Evolutionary conservation across 2,797 vertebrate genomes (phyloP).

Genomic region (Alosa sapidissima): DNA sequence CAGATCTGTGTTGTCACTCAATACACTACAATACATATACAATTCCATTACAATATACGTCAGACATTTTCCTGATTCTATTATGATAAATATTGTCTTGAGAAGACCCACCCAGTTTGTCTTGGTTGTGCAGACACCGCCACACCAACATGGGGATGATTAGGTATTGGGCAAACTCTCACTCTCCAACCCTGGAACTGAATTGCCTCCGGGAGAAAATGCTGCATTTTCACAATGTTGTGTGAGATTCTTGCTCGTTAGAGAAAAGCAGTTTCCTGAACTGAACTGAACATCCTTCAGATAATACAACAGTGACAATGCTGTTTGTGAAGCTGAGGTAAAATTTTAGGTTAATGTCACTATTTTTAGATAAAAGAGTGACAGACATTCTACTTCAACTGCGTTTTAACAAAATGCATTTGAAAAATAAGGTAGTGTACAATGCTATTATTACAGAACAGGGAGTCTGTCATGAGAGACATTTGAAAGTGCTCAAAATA

Average conservation of each 20-base stretch:
- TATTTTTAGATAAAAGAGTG: background rate
- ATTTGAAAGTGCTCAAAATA: slow-evolving; percentile 24
- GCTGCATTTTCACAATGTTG: background rate
- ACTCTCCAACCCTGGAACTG: background rate
- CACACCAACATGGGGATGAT: background rate
- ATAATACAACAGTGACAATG: background rate
- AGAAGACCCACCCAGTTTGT: background rate
- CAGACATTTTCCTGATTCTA: background rate
- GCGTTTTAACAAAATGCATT: background rate
- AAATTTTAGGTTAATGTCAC: background rate
- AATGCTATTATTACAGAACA: background rate
- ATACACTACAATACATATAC: no score
- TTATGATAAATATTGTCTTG: background rate
- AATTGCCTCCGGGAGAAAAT: background rate
- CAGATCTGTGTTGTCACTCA: no score
- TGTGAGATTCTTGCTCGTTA: background rate
- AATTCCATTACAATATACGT: background rate
- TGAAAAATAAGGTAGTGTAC: background rate
- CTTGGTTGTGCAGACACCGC: background rate
- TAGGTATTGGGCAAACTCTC: background rate
- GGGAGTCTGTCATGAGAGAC: background rate
- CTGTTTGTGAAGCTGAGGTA: background rate
- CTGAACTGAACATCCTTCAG: background rate
- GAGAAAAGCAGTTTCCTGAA: background rate
- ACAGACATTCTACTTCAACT: background rate